Base-by-base conservation (phyloP, 2,797 vertebrate species). In the Sebastes flavidus region DNA sequence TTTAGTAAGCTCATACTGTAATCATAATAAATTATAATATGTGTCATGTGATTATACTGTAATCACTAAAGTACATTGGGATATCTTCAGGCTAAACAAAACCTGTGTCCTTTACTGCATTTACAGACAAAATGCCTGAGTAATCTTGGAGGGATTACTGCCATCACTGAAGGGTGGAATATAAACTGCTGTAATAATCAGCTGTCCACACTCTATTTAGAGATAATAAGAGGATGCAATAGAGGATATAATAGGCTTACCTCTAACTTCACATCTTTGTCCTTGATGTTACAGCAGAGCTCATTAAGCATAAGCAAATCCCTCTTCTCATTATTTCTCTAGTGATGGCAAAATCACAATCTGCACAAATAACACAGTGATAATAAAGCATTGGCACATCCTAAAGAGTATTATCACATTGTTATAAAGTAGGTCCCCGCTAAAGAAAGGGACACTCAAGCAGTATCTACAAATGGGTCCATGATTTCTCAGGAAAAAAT, bases 161-260 rank as follows among this genome's bases (percentile, higher is more conserved):
- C 65, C 89, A 75, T 70, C 85, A 75, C 70, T 80, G 59, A 89
- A 80, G 78, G 54, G 60, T 56, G 72, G 65, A 66, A 78, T 71
- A 72, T 66, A 87, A 86, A 86, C 75, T 69, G 71, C 70, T 62
- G 75, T 74, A 88, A 77, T 89, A 88, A 89, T 84, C 79, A 88
- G 65, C 83, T 78, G 89, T 80, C 86, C 77, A 86, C 71, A 85
- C 80, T 84, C 78, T 87, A 87, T 83, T 86, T 72, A 83, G 38
- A 83, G 81, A 87, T 87, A 82, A 81, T 81, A 82, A 76, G 55
- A 62, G 68, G 75, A 81, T 12, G 78, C 77, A 84, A 62, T 27
- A 65, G 81, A 82, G 69, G 82, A 79, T 77, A 69, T 84, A 88
- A 84, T 80, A 65, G 69, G 68, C 71, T 83, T 81, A 86, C 70